phyloP scores from a whole-genome alignment of 2,797 vertebrate genomes.

The Xerus rutilus region DNA sequence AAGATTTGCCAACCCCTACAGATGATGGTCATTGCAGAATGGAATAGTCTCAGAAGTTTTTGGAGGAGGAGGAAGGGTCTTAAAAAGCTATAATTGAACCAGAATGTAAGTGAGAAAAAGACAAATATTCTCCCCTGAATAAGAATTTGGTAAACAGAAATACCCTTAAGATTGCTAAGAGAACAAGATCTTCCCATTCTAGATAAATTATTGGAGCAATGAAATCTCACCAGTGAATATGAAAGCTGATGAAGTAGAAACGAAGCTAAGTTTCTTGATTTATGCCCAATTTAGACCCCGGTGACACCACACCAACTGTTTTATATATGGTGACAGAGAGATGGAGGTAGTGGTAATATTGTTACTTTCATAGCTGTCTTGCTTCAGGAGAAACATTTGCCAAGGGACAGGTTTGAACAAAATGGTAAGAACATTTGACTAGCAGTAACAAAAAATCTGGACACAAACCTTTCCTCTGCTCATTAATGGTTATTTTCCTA shows the following conservation, averaged over 20 bases:
- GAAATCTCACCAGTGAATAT: conserved; percentile 1
- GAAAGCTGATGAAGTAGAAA: conserved; percentile 25
- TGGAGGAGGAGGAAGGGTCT: not conserved
- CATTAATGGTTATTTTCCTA: not conserved
- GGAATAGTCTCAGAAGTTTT: not conserved
- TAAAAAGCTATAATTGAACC: not conserved
- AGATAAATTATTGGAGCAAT: not conserved
- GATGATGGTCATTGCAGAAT: not conserved
- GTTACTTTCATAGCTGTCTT: not conserved
- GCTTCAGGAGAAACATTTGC: not conserved
- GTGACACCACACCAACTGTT: not conserved
- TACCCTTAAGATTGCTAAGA: conserved; percentile 4
- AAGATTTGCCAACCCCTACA: not conserved
- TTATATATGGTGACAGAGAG: not conserved
- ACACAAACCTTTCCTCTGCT: not conserved
- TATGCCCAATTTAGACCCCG: not conserved
- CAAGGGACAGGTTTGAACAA: not conserved
- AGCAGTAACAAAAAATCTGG: not conserved
- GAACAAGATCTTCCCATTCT: not conserved
- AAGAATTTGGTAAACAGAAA: not conserved
- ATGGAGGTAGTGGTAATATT: rapidly evolving
- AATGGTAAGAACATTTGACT: not conserved
- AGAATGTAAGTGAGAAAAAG: not conserved
- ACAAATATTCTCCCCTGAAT: not conserved
- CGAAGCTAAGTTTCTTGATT: not conserved